Evolutionary conservation across 2,888 invertebrate species (phyloP), one percentile per base, ranked within the genome.

Genomic region (Orthosia gracilis): DNA sequence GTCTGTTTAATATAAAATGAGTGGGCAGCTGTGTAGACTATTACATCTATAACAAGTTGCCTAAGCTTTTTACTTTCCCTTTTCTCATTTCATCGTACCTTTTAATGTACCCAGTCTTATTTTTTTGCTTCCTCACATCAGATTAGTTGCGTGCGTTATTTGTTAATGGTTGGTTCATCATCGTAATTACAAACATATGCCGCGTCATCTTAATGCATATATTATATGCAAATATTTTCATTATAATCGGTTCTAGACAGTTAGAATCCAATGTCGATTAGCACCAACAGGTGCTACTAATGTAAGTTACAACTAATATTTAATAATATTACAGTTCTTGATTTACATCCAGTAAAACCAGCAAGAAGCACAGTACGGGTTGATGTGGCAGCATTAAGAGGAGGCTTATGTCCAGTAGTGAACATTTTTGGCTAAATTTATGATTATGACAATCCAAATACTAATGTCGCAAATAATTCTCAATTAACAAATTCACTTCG

Each of bases 1-100:
- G 52, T 21, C 45, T 77, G 66, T 66, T 81, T 13, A 75, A 81
- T 52, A 81, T 55, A 50, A 66, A 81, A 80, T 57, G 45, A 57
- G 61, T 45, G 40, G 23, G 26, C 21, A 50, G 52, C 26, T 54
- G 31, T 54, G 73, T 61, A n/a, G 1, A 11, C 13, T 40, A 40
- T 72, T 80, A 74, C 18, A 13, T 50, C 11, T 45, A 50, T 21
- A 45, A 26, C 26, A 79, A 55, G 7, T 50, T 17, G 21, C n/a
- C 5, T 40, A 9, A 70, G 69, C 3, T 54, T 40, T 75, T 54
- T 77, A 47, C 12, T 40, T 40, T 50, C 49, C 7, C 3, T 71
- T 45, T 66, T 23, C 11, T 23, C 47, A 11, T 77, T 77, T 40
- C 4, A 17, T n/a, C 1, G 12, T 45, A 23, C 1, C 13, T 21